phyloP scores from a whole-genome alignment of 1,140 invertebrate species.

The Drosophila ercepeae region DNA sequence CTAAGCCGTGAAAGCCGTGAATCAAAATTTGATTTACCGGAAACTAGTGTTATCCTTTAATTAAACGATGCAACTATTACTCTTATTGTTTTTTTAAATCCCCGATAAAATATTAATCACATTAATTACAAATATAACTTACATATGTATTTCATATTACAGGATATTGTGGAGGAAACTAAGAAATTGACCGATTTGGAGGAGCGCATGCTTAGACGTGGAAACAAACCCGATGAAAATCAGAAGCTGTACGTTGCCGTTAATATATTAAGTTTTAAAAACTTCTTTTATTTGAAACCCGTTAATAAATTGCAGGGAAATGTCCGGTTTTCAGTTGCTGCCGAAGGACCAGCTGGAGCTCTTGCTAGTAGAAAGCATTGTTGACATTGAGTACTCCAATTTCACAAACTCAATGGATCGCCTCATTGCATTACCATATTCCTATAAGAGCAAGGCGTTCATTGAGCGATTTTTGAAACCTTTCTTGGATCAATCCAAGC shows the following conservation, averaged over 20 bases:
- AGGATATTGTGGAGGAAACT: slow-evolving; percentile 88
- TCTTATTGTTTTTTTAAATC: too few species aligned
- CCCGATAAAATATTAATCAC: too few species aligned
- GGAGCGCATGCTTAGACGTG: slow-evolving; percentile 87
- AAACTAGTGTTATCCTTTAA: too few species aligned
- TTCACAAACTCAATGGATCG: slow-evolving; percentile 90
- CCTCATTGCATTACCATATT: slow-evolving; percentile 89
- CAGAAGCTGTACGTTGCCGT: slow-evolving; percentile 86
- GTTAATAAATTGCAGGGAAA: slow-evolving; percentile 83
- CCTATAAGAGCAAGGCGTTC: slow-evolving; percentile 88
- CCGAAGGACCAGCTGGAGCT: slow-evolving; percentile 88
- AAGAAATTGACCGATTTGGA: slow-evolving; percentile 88
- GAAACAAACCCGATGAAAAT: slow-evolving; percentile 86
- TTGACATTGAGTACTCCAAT: slow-evolving; percentile 89
- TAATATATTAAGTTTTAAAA: too few species aligned
- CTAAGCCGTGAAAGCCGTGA: too few species aligned
- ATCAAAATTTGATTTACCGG: too few species aligned
- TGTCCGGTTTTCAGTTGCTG: slow-evolving; percentile 88
- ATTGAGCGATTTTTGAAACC: slow-evolving; percentile 88
- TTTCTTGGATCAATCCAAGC: slow-evolving; percentile 85
- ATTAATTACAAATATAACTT: too few species aligned
- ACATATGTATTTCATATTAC: neutral
- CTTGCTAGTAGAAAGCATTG: slow-evolving; percentile 89
- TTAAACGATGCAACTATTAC: too few species aligned
- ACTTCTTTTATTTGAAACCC: neutral